Evolutionary conservation across 2,797 vertebrate species (phyloP).

Genomic region (Chelon labrosus): DNA sequence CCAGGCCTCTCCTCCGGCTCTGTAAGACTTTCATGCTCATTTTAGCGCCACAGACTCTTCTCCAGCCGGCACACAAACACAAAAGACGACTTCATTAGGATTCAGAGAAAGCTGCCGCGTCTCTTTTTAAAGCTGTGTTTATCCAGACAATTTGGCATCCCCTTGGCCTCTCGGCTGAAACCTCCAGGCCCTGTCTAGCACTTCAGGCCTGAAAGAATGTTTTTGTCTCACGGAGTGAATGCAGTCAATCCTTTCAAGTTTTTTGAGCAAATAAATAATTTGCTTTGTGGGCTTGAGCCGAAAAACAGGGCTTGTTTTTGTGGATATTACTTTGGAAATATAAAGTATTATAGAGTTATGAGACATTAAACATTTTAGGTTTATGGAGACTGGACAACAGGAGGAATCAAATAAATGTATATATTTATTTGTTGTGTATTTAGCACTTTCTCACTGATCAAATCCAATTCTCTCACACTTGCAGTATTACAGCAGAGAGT

Average conservation of each 20-base stretch:
- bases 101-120: slow-evolving; percentile 71
- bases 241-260: slow-evolving; percentile 42
- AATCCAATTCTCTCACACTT: not conserved
- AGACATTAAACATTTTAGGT: no score
- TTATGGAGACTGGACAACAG: no score
- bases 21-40: slow-evolving; percentile 73
- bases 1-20: slow-evolving; percentile 66
- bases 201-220: slow-evolving; percentile 66
- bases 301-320: not conserved
- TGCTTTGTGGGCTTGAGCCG: not conserved
- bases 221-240: slow-evolving; percentile 60
- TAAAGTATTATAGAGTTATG: not conserved
- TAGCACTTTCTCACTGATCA: not conserved
- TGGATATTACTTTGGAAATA: no score
- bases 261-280: slow-evolving; percentile 35
- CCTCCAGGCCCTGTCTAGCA: slow-evolving; percentile 50
- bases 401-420: no score
- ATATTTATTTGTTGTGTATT: no score
- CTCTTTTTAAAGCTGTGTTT: slow-evolving; percentile 77
- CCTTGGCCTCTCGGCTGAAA: slow-evolving; percentile 59
- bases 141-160: slow-evolving; percentile 72
- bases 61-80: slow-evolving; percentile 78
- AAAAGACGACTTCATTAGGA: slow-evolving; percentile 88
- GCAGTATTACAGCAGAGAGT: not conserved
- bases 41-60: slow-evolving; percentile 75